Conservation (phyloP, 2,113 vertebrate genomes). For the Trichechus manatus region DNA sequence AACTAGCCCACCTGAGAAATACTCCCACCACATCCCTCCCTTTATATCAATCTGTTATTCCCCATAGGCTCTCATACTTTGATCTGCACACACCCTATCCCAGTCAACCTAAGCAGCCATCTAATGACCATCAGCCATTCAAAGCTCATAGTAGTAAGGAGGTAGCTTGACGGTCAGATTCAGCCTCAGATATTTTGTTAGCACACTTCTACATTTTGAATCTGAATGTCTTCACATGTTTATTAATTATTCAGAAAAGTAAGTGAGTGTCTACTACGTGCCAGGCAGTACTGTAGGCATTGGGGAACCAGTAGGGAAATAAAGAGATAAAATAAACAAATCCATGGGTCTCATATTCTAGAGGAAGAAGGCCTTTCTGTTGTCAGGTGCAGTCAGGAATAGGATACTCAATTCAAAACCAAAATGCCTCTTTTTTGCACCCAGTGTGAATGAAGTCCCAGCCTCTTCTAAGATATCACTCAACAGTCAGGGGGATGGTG, state of each 20-base stretch:
- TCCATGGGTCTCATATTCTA: neutral
- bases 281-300: neutral
- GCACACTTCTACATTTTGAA: neutral
- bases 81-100: neutral
- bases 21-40: neutral
- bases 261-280: neutral
- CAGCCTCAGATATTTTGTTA: neutral
- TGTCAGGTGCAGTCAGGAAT: neutral
- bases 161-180: neutral
- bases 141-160: neutral
- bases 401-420: neutral
- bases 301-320: neutral
- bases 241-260: neutral
- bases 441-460: neutral
- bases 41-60: neutral
- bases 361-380: neutral
- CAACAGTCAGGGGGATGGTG: neutral
- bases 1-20: neutral
- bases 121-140: neutral
- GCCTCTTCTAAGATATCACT: neutral
- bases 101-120: neutral
- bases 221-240: neutral
- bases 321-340: neutral
- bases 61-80: neutral
- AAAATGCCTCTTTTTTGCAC: neutral